A percentile compares a stretch with the other conserved stretches of the same genome.
Conservation (phyloP, 2,797 vertebrate genomes). For the Hafferia zeledoni region DNA sequence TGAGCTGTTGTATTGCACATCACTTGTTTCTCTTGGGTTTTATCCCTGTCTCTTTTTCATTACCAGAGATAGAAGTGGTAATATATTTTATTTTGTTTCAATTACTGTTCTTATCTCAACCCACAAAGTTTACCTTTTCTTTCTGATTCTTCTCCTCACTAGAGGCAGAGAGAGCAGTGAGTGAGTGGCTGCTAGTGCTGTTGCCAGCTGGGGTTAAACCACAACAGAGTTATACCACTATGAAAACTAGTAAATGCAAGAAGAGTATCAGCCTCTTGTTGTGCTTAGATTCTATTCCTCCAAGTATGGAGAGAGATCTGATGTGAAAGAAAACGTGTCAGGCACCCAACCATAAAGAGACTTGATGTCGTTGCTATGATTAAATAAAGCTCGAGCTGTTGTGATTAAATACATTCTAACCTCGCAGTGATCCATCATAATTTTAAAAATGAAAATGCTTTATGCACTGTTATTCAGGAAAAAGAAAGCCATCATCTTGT, state of each 20-base stretch:
- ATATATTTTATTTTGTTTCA: neutral
- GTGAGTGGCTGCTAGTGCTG: neutral
- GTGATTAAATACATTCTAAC: slow-evolving; percentile 56
- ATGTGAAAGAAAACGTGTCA: slow-evolving; percentile 5
- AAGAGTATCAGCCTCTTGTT: neutral
- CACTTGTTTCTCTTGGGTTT: neutral
- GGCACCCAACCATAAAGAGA: neutral
- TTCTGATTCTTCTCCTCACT: neutral
- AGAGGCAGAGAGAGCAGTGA: neutral
- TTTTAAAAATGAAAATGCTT: slow-evolving; percentile 57
- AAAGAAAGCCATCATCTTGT: neutral
- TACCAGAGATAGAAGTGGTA: neutral
- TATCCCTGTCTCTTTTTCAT: neutral
- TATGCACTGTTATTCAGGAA: slow-evolving; percentile 4
- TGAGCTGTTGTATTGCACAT: neutral
- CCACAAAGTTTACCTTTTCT: neutral
- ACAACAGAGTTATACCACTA: neutral
- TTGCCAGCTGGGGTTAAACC: neutral
- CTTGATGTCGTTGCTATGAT: neutral
- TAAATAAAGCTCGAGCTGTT: slow-evolving; percentile 41
- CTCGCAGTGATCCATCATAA: slow-evolving; percentile 11
- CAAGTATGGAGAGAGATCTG: neutral
- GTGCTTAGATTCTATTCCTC: slow-evolving; percentile 5
- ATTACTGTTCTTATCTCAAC: neutral
- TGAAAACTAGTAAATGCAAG: neutral